Evolutionary conservation across 2,113 vertebrate species (phyloP), one percentile per base, ranked within the genome.

Genomic region (Calyptomena viridis): DNA sequence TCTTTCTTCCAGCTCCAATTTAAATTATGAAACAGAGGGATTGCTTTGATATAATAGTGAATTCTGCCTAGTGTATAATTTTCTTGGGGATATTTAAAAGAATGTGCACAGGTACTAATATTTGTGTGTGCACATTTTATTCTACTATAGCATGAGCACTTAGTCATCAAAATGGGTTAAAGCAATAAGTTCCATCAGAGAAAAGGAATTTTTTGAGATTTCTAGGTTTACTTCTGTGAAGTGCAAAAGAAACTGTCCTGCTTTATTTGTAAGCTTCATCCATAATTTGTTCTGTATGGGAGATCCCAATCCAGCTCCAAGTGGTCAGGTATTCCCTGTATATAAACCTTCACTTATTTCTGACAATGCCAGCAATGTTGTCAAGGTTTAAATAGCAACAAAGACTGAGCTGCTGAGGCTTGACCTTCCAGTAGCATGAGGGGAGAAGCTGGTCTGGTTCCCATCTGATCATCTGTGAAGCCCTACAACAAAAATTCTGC

Each of bases 1-100:
- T 93, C 77, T 50, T 94, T 97, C 67, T 87, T 93, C 63, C 25
- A 60, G 56, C 83, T 97, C 87, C 90, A 59, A 96, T 96, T 96
- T 91, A 85, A 97, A 90, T 78, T 85, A 76, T 79, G 76, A 60
- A 91, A 96, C 35, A 53, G 13, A 58, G 31, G 62, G 31, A 84
- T 59, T 58, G n/a, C 39, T 96, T 89, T 94, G 93, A 59, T 68
- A 56, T 87, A 71, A 21, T 27, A 42, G 59, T 21, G 37, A 42
- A 24, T 91, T 80, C 59, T 89, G 35, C 69, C 77, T 81, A 66
- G 18, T 0, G 0, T 46, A 10, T 62, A 75, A 68, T 55, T 53
- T 60, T 62, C 55, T 86, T 62, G 55, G 56, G 50, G 79, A 72
- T 72, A 8, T 76, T 94, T 83, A 62, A 63, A 63, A 50, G 58